These are phyloP conservation scores for Orcinus orca DNA, from an alignment of 2,113 vertebrate species.

Conservation along the genomic window DNA sequence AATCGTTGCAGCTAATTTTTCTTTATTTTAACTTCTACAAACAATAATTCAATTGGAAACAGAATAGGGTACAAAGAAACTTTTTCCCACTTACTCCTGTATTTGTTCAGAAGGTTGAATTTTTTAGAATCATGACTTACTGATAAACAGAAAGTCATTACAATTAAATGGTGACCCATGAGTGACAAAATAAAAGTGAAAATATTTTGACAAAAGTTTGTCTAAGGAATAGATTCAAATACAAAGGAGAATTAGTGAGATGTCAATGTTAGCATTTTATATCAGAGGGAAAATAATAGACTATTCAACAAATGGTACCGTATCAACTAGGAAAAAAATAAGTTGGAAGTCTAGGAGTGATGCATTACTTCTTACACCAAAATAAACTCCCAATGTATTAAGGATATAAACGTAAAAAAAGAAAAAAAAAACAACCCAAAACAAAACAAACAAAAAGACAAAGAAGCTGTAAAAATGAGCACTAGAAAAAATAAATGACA, in stretches of 20 bases:
- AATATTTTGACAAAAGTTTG: not conserved
- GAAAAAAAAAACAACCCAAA: not conserved
- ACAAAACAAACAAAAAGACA: not conserved
- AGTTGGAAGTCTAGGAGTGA: not conserved
- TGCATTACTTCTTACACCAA: not conserved
- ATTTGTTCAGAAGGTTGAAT: not conserved
- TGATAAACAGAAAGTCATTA: not conserved
- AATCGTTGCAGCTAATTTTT: not conserved
- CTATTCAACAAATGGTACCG: not conserved
- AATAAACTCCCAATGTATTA: not conserved
- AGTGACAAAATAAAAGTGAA: not conserved
- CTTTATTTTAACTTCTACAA: not conserved
- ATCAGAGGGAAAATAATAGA: not conserved
- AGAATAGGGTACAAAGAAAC: not conserved
- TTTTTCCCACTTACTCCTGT: not conserved
- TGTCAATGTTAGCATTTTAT: not conserved
- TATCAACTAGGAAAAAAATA: not conserved
- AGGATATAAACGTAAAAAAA: not conserved
- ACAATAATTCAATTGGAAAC: not conserved
- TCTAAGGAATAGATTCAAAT: not conserved
- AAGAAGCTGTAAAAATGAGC: not conserved
- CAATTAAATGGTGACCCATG: not conserved
- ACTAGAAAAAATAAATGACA: not conserved
- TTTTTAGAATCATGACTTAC: not conserved
- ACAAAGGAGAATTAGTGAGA: not conserved